Base-by-base conservation (phyloP, 1,140 invertebrate genomes). In the Penaeus japonicus region DNA sequence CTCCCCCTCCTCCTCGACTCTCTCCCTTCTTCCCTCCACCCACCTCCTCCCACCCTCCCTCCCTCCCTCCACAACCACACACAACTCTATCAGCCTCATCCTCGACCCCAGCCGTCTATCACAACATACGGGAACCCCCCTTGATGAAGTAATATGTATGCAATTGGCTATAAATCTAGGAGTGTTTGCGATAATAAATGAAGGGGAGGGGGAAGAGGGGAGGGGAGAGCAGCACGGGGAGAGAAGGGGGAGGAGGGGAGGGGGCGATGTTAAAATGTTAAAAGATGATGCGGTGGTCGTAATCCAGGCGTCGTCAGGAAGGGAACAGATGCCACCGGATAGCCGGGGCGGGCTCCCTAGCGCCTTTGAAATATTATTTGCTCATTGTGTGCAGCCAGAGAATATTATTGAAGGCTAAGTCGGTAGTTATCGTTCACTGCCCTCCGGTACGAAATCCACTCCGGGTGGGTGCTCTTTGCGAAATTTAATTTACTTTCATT, bases 111-210 rank as follows among this genome's bases (percentile, higher is more conserved):
- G 54, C 85, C 85, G 81, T 87, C 85, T 77, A 82, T 87, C 85
- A 87, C 57, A 47, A 27, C 75, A 27, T 75, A 88, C 86, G 83
- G 57, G 79, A 30, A 47, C 30, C 55, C 53, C 65, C 80, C 77
- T 81, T 88, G 79, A 88, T 88, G 86, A 88, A 88, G 86, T 77
- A 84, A 88, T 84, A 88, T 88, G 65, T 88, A 84, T 83, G 80
- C 80, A 82, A 84, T 78, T 78, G 80, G 39, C 80, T 73, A 88
- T 88, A 88, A 88, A 88, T 88, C 80, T 70, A 39, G 70, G 65
- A 84, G 86, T 88, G 80, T 88, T 88, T 84, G 86, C 80, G 86
- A 88, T 88, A 88, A 88, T 88, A 88, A 82, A 88, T 88, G 80
- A 82, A 88, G 73, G 80, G 86, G 83, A 77, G 39, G 70, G 86